Base-by-base conservation (phyloP, 2,888 invertebrate genomes). In the Malthinus seriepunctatus region DNA sequence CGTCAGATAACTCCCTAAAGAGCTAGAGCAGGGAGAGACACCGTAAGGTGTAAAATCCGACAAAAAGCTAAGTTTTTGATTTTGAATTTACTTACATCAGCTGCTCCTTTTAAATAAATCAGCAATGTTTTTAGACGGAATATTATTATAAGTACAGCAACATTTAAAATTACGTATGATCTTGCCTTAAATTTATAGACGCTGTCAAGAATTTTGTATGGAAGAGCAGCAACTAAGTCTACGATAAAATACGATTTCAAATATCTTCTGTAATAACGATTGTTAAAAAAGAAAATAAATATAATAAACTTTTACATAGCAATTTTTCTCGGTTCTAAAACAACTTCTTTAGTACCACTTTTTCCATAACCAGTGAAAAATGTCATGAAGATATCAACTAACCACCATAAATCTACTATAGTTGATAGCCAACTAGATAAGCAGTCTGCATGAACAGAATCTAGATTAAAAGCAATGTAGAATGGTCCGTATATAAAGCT, bases 351-450 rank as follows among this genome's bases (percentile, higher is more conserved):
- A 52, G 69, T 69, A 54, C 73, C 71, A 1, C 70, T 67, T 49
- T 76, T 75, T n/a, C 73, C 70, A 66, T 74, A 77, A 32, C 80
- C 81, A 4, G 78, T 78, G 23, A 74, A 56, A 65, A 80, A 79
- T 31, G 69, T 71, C 11, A 71, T 61, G 47, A 68, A 59, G 12
- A 80, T 69, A 65, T 77, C 75, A 1, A 75, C 35, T 4, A 76
- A 67, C 0, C 73, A 72, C 6, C 78, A 56, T 1, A 68, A 3
- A 39, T 80, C 62, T 7, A 63, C 59, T 0, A 54, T 3, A 6
- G 38, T 15, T 31, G 34, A 11, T n/a, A 53, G 1, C 0, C 32
- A 0, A n/a, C 32, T n/a, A n/a, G 42, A 10, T 2, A 7, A 6
- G 10, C 9, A 5, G 9, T 39, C 8, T 10, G 8, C 3, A 3